Base-by-base conservation (phyloP, 2,113 vertebrate genomes). In the Ochotona princeps region DNA sequence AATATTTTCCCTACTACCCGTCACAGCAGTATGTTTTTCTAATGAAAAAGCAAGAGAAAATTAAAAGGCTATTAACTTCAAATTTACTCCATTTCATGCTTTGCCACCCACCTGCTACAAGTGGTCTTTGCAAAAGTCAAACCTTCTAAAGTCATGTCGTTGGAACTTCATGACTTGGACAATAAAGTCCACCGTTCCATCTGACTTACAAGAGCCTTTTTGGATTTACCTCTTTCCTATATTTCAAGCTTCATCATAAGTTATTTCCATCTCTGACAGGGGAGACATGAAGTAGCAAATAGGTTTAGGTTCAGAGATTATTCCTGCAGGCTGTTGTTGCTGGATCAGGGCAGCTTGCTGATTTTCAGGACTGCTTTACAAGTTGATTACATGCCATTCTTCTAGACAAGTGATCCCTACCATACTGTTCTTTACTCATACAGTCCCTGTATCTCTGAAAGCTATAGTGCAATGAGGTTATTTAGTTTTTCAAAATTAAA, bases 401-500 rank as follows among this genome's bases (percentile, higher is more conserved):
- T 49, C 14, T 3, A 6, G 21, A 47, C 47, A 66, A 74, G 4
- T 44, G 13, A 13, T 63, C n/a, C n/a, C 10, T 57, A 47, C 28
- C 14, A n/a, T 18, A 5, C 26, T 83, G 47, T 15, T 76, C 30
- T 7, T 57, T 54, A 69, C 3, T 75, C 72, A 51, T 11, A 28
- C 44, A 63, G 30, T n/a, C 15, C 32, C 32, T 82, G 2, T 35
- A 57, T 11, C 5, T 74, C 57, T 57, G 60, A 93, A 60, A 23
- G 20, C 72, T 67, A 66, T 26, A 18, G 60, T 32, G 20, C 14
- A 80, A 13, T 70, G n/a, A 18, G 32, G 57, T 47, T 78, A 73
- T 66, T 38, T 54, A 69, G 83, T 73, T 73, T 54, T 18, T 63
- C 85, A 86, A 60, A 92, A 83, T 51, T 74, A 92, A 57, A 76